phyloP scores from a whole-genome alignment of 2,113 vertebrate species.

The Corynorhinus townsendii region DNA sequence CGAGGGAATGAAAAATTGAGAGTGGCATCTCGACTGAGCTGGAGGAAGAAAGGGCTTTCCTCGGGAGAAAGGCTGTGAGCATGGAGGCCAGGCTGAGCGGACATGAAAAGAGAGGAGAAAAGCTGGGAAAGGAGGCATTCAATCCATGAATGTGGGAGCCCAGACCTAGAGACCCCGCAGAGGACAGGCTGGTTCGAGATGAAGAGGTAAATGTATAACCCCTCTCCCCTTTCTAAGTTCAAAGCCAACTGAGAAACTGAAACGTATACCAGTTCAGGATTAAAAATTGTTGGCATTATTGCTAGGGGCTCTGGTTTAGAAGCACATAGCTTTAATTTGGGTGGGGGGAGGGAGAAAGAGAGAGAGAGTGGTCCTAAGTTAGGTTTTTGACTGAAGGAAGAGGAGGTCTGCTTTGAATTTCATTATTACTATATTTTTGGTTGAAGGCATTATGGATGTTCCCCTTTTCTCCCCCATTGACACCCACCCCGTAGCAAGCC shows the following conservation, averaged over 20 bases:
- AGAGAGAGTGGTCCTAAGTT: neutral
- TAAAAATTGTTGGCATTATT: neutral
- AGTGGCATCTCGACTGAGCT: neutral
- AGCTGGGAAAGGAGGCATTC: neutral
- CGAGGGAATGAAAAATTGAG: neutral
- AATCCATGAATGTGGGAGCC: neutral
- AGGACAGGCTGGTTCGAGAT: neutral
- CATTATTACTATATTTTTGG: too few species aligned
- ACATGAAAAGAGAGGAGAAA: neutral
- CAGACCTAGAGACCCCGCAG: neutral
- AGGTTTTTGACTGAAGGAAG: neutral
- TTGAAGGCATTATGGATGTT: too few species aligned
- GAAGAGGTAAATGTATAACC: neutral
- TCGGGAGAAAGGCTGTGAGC: neutral
- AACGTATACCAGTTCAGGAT: neutral
- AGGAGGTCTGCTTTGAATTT: too few species aligned
- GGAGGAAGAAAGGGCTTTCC: neutral
- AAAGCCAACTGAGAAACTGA: neutral
- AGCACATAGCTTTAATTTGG: neutral
- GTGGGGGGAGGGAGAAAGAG: neutral
- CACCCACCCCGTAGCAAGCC: too few species aligned
- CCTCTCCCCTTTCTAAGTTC: neutral
- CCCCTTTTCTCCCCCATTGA: too few species aligned
- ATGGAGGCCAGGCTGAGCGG: neutral
- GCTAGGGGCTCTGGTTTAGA: neutral